Evolutionary conservation across 2,888 invertebrate genomes (phyloP).

Genomic region (Ophion slaviceki): DNA sequence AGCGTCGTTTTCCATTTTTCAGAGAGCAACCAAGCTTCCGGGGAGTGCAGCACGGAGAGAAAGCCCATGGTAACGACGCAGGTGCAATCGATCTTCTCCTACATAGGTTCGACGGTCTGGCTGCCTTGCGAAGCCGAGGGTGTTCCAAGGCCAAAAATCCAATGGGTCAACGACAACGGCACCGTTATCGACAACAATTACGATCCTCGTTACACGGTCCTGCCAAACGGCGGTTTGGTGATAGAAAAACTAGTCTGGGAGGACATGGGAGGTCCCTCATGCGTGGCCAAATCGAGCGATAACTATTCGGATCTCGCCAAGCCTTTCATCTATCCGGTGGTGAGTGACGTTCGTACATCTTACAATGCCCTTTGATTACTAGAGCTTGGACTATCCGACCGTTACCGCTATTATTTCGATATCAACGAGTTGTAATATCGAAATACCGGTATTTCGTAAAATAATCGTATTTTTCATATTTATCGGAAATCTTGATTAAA

Average conservation of each 20-base stretch:
- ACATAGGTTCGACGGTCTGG: conserved; percentile 86
- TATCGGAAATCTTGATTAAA: too few relatives aligned
- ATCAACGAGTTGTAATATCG: too few relatives aligned
- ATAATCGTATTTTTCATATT: neutral
- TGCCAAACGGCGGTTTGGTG: conserved; percentile 91
- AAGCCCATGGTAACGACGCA: conserved; percentile 79
- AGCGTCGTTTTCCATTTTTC: neutral
- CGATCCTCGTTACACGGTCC: conserved; percentile 77
- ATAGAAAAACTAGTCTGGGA: conserved; percentile 90
- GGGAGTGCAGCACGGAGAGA: conserved; percentile 55
- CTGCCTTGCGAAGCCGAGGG: conserved; percentile 90
- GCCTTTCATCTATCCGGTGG: conserved; percentile 91
- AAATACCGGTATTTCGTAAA: neutral
- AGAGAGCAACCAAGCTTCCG: conserved; percentile 21
- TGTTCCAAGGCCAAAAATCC: conserved; percentile 86
- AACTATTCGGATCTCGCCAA: conserved; percentile 86
- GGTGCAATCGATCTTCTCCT: conserved; percentile 80
- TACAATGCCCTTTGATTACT: neutral
- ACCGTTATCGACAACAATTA: conserved; percentile 78
- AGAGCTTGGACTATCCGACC: too few relatives aligned
- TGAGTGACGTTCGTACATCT: conserved; percentile 71
- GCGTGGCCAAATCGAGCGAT: conserved; percentile 87
- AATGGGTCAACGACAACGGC: conserved; percentile 88
- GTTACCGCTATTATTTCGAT: too few relatives aligned
- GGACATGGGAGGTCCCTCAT: conserved; percentile 93